Conservation (phyloP, 2,888 invertebrate species). For the Chorisops tibialis region DNA sequence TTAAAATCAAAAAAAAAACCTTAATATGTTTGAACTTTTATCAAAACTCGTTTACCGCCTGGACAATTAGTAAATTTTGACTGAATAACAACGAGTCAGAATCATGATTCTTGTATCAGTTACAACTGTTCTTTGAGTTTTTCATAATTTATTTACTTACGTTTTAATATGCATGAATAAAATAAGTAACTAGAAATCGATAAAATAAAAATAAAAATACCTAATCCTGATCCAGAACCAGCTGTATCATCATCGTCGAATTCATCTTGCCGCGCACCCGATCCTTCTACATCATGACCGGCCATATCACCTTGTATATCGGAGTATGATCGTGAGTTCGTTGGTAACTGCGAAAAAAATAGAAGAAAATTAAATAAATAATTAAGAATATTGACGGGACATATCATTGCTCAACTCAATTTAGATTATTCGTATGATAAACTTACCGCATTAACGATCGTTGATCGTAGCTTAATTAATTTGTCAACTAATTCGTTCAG, state of each 20-base stretch:
- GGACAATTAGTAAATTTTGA: too few species aligned
- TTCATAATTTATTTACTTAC: too few species aligned
- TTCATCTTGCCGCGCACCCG: slow-evolving; percentile 41
- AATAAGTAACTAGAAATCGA: too few species aligned
- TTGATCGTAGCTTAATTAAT: slow-evolving; percentile 49
- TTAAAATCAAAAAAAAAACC: too few species aligned
- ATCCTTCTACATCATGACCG: slow-evolving; percentile 47
- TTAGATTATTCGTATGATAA: background rate
- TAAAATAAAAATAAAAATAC: slow-evolving; percentile 29
- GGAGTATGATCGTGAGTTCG: slow-evolving; percentile 43
- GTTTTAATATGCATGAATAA: too few species aligned
- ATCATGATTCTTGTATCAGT: too few species aligned
- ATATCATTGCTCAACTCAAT: background rate
- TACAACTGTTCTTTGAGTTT: too few species aligned
- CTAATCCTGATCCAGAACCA: slow-evolving; percentile 48
- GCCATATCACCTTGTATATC: slow-evolving; percentile 53
- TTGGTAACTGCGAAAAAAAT: slow-evolving; percentile 41
- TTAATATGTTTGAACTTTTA: too few species aligned
- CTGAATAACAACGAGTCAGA: too few species aligned
- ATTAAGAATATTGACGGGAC: background rate
- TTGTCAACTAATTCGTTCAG: slow-evolving; percentile 50
- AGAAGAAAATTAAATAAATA: slow-evolving; percentile 1
- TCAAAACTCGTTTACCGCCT: too few species aligned
- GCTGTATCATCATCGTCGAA: slow-evolving; percentile 49
- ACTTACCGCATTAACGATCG: slow-evolving; percentile 49